These are phyloP conservation scores for Oncorhynchus kisutch DNA, from an alignment of 2,113 vertebrate genomes.

Conservation along the genomic window DNA sequence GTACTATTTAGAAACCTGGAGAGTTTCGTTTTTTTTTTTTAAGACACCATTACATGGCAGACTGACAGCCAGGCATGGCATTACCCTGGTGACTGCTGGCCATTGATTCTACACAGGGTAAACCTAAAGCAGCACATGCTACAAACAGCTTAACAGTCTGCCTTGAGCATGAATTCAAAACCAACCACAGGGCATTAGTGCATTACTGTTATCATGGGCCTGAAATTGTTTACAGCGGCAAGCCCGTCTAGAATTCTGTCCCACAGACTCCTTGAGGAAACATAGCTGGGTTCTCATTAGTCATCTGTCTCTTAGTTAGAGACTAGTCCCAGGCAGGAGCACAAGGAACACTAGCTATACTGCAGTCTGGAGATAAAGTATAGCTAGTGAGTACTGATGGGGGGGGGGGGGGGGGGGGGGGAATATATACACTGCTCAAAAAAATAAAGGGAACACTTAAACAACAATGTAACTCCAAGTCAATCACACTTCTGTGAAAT, in stretches of 20 bases:
- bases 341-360: too few species aligned
- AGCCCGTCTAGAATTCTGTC: background rate
- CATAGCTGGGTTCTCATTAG: background rate
- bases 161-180: background rate
- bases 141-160: slow-evolving; percentile 7
- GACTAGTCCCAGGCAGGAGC: too few species aligned
- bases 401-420: background rate
- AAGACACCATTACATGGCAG: background rate
- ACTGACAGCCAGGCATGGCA: background rate
- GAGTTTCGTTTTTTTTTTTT: background rate
- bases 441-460: too few species aligned
- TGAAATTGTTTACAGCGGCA: background rate
- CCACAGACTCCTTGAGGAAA: background rate
- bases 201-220: background rate
- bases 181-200: background rate
- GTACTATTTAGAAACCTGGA: background rate
- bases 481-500: too few species aligned
- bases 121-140: background rate
- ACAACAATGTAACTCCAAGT: too few species aligned
- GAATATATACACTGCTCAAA: too few species aligned
- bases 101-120: background rate
- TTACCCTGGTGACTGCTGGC: background rate
- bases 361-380: too few species aligned
- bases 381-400: background rate
- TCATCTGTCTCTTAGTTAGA: background rate